Evolutionary conservation across 2,113 vertebrate species (phyloP).

Genomic region (Peromyscus leucopus): DNA sequence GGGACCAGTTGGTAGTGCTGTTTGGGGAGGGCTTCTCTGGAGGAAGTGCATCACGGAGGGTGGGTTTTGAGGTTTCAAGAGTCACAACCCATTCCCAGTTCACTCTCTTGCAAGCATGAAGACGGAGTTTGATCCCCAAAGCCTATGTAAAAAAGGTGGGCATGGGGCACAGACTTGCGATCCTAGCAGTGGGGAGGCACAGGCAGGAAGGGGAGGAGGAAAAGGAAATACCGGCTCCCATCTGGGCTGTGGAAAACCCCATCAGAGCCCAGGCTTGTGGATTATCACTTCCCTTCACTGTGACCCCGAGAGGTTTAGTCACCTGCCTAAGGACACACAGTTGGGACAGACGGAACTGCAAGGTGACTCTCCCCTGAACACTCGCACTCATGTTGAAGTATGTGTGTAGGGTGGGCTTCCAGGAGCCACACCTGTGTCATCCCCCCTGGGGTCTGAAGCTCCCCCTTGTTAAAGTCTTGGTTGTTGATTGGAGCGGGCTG

Average conservation of each 20-base stretch:
- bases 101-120: background rate
- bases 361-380: background rate
- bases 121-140: background rate
- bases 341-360: background rate
- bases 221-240: background rate
- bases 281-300: background rate
- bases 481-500: slow-evolving; percentile 68
- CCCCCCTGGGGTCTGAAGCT: background rate
- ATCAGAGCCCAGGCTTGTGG: background rate
- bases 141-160: background rate
- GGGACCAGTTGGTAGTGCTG: background rate
- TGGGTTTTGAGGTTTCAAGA: background rate
- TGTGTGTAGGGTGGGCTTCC: background rate
- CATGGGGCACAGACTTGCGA: background rate
- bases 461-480: slow-evolving; percentile 74
- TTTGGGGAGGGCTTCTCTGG: background rate
- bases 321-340: background rate
- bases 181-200: background rate
- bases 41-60: background rate
- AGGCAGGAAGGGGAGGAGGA: background rate
- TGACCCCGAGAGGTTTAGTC: background rate
- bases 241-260: background rate
- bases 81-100: background rate
- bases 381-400: fast-evolving
- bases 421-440: too few species aligned